Conservation (phyloP, 2,888 invertebrate species). For the Drosophila affinis region DNA sequence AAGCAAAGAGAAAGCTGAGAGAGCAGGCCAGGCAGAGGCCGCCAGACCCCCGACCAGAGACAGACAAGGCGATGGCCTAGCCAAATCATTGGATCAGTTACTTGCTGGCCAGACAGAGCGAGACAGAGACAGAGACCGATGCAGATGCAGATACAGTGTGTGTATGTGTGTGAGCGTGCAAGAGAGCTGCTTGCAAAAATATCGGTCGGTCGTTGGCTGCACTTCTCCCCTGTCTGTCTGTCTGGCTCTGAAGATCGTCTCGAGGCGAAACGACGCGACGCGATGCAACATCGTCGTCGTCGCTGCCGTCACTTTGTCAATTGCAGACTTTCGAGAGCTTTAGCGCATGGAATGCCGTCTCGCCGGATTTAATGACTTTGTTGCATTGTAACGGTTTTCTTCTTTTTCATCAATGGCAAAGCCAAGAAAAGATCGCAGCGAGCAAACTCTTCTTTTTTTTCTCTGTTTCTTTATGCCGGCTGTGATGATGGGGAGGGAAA, state of each 20-base stretch:
- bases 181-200: slow-evolving; percentile 58
- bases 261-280: slow-evolving; percentile 24
- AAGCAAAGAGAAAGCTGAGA: slow-evolving; percentile 62
- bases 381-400: slow-evolving; percentile 69
- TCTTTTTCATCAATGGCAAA: slow-evolving; percentile 69
- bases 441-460: slow-evolving; percentile 4
- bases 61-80: slow-evolving; percentile 24
- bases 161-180: slow-evolving; percentile 20
- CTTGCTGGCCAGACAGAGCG: slow-evolving; percentile 61
- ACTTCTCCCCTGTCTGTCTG: slow-evolving; percentile 15
- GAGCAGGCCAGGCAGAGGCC: background rate
- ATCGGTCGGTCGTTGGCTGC: slow-evolving; percentile 72
- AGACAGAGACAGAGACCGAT: slow-evolving; percentile 24
- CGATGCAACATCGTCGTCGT: slow-evolving; percentile 9
- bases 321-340: slow-evolving; percentile 60
- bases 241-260: slow-evolving; percentile 55
- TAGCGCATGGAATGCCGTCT: slow-evolving; percentile 74
- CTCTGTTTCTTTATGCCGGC: background rate
- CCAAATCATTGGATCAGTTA: slow-evolving; percentile 77
- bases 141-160: background rate
- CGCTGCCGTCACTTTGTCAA: slow-evolving; percentile 54
- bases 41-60: background rate
- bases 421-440: slow-evolving; percentile 20
- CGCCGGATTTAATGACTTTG: slow-evolving; percentile 80
- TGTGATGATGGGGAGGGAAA: background rate